phyloP scores from a whole-genome alignment of 2,797 vertebrate species.

The Echiichthys vipera region DNA sequence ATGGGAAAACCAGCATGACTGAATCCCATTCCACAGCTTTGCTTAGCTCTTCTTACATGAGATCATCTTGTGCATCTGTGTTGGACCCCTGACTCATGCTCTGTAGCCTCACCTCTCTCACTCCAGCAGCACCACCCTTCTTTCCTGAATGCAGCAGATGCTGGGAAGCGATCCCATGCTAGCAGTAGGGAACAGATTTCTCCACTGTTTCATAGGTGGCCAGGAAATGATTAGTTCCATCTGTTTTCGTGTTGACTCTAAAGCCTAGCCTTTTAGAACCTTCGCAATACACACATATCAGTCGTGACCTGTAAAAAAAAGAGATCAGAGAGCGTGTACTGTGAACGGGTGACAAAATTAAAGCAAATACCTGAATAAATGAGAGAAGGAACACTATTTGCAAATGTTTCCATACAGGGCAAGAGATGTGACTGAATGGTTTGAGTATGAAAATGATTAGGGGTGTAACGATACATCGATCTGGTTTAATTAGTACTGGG shows the following conservation, averaged over 20 bases:
- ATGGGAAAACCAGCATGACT: constrained; percentile 72
- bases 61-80: constrained; percentile 77
- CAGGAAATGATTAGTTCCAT: constrained; percentile 30
- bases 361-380: neutral
- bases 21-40: constrained; percentile 74
- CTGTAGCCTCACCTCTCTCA: constrained; percentile 60
- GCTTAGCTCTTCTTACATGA: constrained; percentile 79
- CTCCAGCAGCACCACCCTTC: constrained; percentile 64
- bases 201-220: constrained; percentile 29
- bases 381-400: neutral
- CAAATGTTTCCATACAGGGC: neutral
- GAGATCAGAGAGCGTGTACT: neutral
- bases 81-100: constrained; percentile 74
- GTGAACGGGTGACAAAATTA: neutral
- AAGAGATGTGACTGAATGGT: too few relatives aligned
- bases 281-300: neutral
- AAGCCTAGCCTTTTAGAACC: neutral
- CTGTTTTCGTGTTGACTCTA: constrained; percentile 18
- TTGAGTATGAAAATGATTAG: too few relatives aligned
- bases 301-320: neutral
- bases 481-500: too few relatives aligned
- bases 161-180: constrained; percentile 67
- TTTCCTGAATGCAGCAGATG: constrained; percentile 68
- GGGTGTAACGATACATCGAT: too few relatives aligned
- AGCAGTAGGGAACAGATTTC: constrained; percentile 62